Evolutionary conservation across 2,797 vertebrate species (phyloP).

Genomic region (Chloroceryle amazona): DNA sequence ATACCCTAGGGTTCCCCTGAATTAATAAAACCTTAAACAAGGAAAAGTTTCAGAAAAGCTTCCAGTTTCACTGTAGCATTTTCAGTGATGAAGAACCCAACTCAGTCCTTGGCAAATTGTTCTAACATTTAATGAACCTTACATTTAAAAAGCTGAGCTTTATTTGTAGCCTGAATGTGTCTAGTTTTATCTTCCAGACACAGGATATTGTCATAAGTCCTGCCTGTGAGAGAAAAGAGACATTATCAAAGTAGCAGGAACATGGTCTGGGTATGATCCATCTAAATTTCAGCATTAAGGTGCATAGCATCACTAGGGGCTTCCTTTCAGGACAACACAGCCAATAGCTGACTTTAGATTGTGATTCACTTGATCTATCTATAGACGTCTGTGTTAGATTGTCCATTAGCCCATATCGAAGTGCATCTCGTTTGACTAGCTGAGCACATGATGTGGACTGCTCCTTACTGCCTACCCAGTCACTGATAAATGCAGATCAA

Average conservation of each 20-base stretch:
- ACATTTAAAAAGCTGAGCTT: background rate
- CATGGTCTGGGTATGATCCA: background rate
- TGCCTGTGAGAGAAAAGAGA: background rate
- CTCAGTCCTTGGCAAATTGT: background rate
- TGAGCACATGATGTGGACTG: fast-evolving
- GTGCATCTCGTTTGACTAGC: fast-evolving
- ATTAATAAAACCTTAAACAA: background rate
- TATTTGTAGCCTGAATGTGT: background rate
- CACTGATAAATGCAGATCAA: background rate
- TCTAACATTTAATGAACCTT: background rate
- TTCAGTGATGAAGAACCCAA: background rate
- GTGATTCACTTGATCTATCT: background rate
- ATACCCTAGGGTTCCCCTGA: background rate
- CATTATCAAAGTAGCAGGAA: background rate
- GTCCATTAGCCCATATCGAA: background rate
- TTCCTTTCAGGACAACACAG: background rate
- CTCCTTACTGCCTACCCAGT: background rate
- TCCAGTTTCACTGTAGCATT: background rate
- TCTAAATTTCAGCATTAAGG: background rate
- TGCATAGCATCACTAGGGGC: background rate
- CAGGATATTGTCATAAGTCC: background rate
- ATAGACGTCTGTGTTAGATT: background rate
- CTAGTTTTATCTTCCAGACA: background rate
- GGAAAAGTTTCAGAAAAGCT: background rate
- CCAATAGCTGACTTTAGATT: background rate